Evolutionary conservation across 2,113 vertebrate species (phyloP).

Genomic region (Ailurus styani): DNA sequence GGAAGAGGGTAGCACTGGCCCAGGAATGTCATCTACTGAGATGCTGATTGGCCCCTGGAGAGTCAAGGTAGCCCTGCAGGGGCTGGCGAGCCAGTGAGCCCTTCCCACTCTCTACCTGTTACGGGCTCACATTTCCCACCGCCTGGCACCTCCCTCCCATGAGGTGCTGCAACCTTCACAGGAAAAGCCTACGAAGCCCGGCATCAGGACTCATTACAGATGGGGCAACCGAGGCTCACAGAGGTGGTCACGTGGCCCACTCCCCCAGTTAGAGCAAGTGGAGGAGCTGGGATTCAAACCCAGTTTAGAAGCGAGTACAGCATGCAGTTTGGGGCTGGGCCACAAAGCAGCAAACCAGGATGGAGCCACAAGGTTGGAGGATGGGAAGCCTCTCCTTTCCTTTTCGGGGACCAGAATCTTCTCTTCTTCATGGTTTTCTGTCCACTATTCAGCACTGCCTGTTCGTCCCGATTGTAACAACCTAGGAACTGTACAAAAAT

Average conservation of each 20-base stretch:
- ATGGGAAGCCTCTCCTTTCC: background rate
- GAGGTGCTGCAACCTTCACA: background rate
- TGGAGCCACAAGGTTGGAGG: background rate
- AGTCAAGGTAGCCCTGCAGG: background rate
- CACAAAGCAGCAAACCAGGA: background rate
- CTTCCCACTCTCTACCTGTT: background rate
- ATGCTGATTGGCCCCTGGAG: background rate
- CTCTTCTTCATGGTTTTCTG: background rate
- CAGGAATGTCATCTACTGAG: background rate
- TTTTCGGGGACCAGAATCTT: background rate
- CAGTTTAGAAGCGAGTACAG: background rate
- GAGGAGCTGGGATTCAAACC: background rate
- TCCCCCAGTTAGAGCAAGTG: background rate
- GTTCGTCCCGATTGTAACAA: background rate
- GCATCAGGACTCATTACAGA: background rate
- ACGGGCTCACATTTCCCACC: background rate
- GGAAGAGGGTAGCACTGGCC: background rate
- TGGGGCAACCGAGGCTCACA: background rate
- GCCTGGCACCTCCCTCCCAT: background rate
- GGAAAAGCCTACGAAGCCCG: background rate
- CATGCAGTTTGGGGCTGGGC: rapidly evolving
- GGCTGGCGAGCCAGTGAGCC: background rate
- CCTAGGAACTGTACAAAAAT: background rate
- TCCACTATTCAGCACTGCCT: background rate
- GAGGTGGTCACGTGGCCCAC: background rate